These are phyloP conservation scores for Triplophysa yarkandensis DNA, from an alignment of 2,797 vertebrate genomes.

Conservation along the genomic window DNA sequence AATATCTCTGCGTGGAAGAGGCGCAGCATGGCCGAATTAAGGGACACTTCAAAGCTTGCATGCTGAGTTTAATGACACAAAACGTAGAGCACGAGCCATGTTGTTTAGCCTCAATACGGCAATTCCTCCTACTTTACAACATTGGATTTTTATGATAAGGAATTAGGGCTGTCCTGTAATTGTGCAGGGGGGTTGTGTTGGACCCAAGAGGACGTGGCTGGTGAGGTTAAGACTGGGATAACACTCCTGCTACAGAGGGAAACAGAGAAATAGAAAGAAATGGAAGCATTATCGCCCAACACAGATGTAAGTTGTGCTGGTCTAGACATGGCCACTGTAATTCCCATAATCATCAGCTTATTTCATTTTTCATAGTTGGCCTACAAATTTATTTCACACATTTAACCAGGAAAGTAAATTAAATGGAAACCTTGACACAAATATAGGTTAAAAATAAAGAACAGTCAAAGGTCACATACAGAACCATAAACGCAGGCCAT, in stretches of 20 bases:
- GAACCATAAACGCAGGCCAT: constrained; percentile 70
- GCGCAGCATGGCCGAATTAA: constrained; percentile 55
- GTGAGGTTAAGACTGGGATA: constrained; percentile 49
- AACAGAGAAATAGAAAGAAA: constrained; percentile 43
- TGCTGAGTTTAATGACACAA: constrained; percentile 62
- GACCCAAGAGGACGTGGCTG: constrained; percentile 48
- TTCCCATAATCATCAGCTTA: constrained; percentile 10
- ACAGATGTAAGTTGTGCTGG: background rate
- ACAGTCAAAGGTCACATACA: background rate
- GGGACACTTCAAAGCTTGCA: constrained; percentile 55
- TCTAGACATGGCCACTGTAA: background rate
- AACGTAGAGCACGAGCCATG: constrained; percentile 41
- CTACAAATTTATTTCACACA: constrained; percentile 9
- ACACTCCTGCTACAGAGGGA: constrained; percentile 38
- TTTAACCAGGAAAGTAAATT: constrained; percentile 6
- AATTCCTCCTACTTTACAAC: constrained; percentile 56
- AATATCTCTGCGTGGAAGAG: constrained; percentile 47
- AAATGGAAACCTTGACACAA: constrained; percentile 27
- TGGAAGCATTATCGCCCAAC: constrained; percentile 31
- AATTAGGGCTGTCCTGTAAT: constrained; percentile 61
- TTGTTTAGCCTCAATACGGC: constrained; percentile 57
- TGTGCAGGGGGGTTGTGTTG: constrained; percentile 54
- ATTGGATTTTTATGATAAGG: constrained; percentile 65
- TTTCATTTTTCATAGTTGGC: background rate
- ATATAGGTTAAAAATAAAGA: background rate